Conservation (phyloP, 2,797 vertebrate species). For the Sebastes baramenuke region DNA sequence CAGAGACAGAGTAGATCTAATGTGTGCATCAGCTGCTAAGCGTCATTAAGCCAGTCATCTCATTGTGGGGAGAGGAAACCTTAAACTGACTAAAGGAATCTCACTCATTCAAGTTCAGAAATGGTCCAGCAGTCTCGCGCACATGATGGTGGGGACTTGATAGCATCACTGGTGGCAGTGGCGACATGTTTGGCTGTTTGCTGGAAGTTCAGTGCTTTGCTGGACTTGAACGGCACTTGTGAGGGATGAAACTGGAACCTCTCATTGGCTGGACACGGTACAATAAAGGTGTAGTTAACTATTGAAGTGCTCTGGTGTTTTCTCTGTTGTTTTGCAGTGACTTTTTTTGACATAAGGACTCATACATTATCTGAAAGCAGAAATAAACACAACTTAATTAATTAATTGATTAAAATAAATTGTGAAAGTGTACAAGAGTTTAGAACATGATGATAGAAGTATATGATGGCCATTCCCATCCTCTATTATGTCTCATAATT, state of each 20-base stretch:
- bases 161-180: constrained; percentile 49
- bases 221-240: constrained; percentile 60
- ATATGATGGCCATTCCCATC: too few relatives aligned
- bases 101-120: constrained; percentile 60
- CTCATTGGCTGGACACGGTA: constrained; percentile 73
- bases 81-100: constrained; percentile 80
- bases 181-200: constrained; percentile 46
- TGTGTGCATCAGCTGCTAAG: constrained; percentile 81
- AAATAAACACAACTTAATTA: too few relatives aligned
- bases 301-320: constrained; percentile 38
- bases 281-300: constrained; percentile 83
- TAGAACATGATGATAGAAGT: too few relatives aligned
- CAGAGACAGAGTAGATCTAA: constrained; percentile 72
- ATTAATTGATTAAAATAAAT: too few relatives aligned
- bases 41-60: constrained; percentile 81
- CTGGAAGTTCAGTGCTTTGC: constrained; percentile 47
- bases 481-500: too few relatives aligned
- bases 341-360: not conserved
- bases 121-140: constrained; percentile 18
- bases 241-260: constrained; percentile 72
- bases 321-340: constrained; percentile 15
- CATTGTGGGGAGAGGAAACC: constrained; percentile 80
- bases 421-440: too few relatives aligned
- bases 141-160: constrained; percentile 35
- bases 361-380: too few relatives aligned